Evolutionary conservation across 2,797 vertebrate species (phyloP).

Genomic region (Nyctalus aviator): DNA sequence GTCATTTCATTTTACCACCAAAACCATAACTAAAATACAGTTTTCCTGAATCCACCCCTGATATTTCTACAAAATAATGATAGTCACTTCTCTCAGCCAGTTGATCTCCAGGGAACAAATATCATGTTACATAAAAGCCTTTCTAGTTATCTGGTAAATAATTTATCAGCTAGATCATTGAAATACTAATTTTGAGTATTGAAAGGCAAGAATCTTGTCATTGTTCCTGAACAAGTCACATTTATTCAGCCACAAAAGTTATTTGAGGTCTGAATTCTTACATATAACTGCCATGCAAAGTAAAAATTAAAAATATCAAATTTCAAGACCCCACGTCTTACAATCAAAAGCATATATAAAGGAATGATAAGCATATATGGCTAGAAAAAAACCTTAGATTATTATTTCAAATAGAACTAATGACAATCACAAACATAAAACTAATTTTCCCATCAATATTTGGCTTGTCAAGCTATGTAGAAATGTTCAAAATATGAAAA

Average conservation of each 20-base stretch:
- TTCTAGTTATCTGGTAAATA: constrained; percentile 22
- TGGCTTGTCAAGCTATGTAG: background rate
- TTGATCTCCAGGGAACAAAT: constrained; percentile 22
- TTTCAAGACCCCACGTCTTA: background rate
- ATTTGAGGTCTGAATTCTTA: constrained; percentile 13
- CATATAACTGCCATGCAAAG: background rate
- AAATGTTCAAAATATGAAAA: background rate
- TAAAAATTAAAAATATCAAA: constrained; percentile 13
- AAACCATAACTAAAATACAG: background rate
- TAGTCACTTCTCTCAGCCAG: background rate
- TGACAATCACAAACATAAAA: background rate
- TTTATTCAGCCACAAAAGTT: background rate
- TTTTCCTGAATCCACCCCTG: background rate
- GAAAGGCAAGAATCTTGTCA: constrained; percentile 10
- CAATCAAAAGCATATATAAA: background rate
- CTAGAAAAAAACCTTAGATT: background rate
- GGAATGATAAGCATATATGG: background rate
- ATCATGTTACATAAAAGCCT: background rate
- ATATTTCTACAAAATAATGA: background rate
- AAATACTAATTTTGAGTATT: background rate
- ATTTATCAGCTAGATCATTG: background rate
- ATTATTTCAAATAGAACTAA: background rate
- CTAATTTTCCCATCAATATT: background rate
- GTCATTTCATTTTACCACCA: background rate
- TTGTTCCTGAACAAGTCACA: constrained; percentile 3